phyloP scores from a whole-genome alignment of 1,140 invertebrate genomes.

The Batillaria attramentaria region DNA sequence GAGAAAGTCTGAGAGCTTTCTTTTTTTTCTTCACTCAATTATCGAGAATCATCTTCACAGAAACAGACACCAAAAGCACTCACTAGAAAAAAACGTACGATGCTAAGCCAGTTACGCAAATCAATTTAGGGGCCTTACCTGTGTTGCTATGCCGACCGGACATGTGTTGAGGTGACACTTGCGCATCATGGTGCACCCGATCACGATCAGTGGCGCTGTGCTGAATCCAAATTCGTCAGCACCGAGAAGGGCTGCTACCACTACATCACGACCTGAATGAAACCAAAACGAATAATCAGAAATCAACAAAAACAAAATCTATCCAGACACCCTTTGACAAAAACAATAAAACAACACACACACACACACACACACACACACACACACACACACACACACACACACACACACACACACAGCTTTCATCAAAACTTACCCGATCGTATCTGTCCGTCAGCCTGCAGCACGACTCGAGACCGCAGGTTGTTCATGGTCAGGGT shows the following conservation, averaged over 20 bases:
- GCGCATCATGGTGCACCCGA: slow-evolving; percentile 99
- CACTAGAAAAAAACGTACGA: too few species aligned
- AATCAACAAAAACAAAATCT: slow-evolving; percentile 2
- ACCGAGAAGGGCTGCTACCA: slow-evolving; percentile 94
- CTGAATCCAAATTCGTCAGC: slow-evolving; percentile 99
- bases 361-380: neutral
- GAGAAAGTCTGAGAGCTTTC: neutral
- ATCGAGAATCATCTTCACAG: too few species aligned
- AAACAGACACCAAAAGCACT: too few species aligned
- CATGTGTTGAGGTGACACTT: slow-evolving; percentile 99
- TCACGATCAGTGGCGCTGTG: slow-evolving; percentile 96
- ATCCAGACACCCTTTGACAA: neutral
- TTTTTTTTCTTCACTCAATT: too few species aligned
- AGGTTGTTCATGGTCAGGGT: slow-evolving; percentile 94
- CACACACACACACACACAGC: neutral
- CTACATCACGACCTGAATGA: slow-evolving; percentile 89
- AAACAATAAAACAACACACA: too few species aligned
- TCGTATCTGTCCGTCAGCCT: slow-evolving; percentile 77
- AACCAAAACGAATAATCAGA: slow-evolving; percentile 13
- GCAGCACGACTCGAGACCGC: slow-evolving; percentile 92
- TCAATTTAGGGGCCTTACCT: slow-evolving; percentile 53
- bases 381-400: neutral
- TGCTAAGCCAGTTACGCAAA: neutral
- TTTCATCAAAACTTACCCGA: slow-evolving; percentile 55
- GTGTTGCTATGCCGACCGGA: slow-evolving; percentile 97